Base-by-base conservation (phyloP, 2,797 vertebrate genomes). In the Hippopotamyrus pictus region DNA sequence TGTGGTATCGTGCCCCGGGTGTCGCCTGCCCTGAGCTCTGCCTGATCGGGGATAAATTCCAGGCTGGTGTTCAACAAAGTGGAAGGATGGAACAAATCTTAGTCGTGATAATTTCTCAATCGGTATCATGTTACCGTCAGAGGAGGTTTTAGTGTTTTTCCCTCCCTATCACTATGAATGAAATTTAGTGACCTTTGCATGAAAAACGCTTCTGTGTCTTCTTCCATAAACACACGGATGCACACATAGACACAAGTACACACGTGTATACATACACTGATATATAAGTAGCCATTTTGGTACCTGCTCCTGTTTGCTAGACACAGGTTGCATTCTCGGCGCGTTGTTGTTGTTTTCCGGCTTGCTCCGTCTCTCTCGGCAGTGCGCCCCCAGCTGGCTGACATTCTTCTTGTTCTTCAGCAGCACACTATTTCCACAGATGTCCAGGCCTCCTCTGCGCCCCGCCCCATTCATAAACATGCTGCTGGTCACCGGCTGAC, bases 271-370 rank as follows among this genome's bases (percentile, higher is more conserved):
- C 76, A 51, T 51, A 86, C 29, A 79, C 25, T 33, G 37, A 76
- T 50, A 84, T 53, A 7, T 19, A 73, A 9, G n/a, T 41, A 17
- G 4, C 53, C 19, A 25, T 44, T 51, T 41, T 46, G 57, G 94
- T 93, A 97, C 97, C 96, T 97, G 96, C 90, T 97, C 96, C 91
- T 97, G 94, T 76, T 97, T 97, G 90, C 96, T 97, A 48, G 97
- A 97, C 90, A 97, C 93, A 3, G 96, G 96, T 93, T 96, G 91
- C 91, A 97, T 96, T 95, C 97, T 97, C 89, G 97, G 96, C 90
- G 96, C 96, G 86, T 92, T 92, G 82, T 92, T 91, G 89, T 92
- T 92, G 87, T 92, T 90, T 3, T 90, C 57, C 86, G 90, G 92
- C 88, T 91, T 86, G 82, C 88, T 89, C 57, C 85, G 89, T 86